Evolutionary conservation across 2,113 vertebrate species (phyloP), one percentile per base, ranked within the genome.

Genomic region (Zingel zingel): DNA sequence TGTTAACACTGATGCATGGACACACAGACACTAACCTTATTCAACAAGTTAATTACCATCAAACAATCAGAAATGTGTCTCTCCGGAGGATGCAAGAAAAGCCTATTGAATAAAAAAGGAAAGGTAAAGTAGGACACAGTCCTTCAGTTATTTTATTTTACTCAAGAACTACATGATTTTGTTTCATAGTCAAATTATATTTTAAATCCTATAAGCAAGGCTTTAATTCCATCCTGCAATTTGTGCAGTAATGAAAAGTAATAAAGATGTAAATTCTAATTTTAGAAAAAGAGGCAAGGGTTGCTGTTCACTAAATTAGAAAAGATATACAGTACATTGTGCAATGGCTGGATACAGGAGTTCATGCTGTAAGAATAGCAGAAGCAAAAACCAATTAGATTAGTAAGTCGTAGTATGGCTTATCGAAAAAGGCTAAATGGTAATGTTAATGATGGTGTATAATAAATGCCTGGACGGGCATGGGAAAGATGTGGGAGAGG

Each of bases 401-500:
- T 13, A 1, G 12, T 15, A 21, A 14, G 7, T 57, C 25, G 18
- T 3, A 25, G 48, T 11, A 36, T 15, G 6, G 4, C 45, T 59
- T 33, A 33, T 47, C 6, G 33, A 19, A 72, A 72, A 45, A 47
- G 18, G 21, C 62, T 9, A 7, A n/a, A 4, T 7, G 48, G 45
- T 47, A 23, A 65, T 10, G 1, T 47, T 36, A 33, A 15, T 39
- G 27, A 76, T 0, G 39, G 50, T 21, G 10, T n/a, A 19, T 18
- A 25, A 6, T 36, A 36, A 0, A 30, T 18, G 30, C 43, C 53
- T 23, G n/a, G 45, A 30, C 0, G 1, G 25, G 25, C 14, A 25
- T 76, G 64, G 47, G 57, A 69, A 68, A 54, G 19, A 36, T 10
- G 64, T 75, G 23, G 56, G 47, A 75, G 64, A 61, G 48, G 50